Base-by-base conservation (phyloP, 2,888 invertebrate genomes). In the Bibio marci region DNA sequence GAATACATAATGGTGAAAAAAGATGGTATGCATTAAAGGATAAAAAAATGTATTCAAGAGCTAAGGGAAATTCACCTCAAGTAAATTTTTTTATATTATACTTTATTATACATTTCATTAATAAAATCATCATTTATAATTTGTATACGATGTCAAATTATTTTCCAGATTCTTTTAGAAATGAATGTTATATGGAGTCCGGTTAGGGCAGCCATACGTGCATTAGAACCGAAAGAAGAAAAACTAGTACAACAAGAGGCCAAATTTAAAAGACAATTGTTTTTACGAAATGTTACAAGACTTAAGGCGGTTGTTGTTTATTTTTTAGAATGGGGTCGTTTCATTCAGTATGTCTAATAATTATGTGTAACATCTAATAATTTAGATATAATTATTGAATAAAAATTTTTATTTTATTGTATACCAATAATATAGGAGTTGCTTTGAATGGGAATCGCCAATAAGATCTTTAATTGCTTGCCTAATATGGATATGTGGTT, bases 21-120 rank as follows among this genome's bases (percentile, higher is more conserved):
- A 68, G 86, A 46, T 97, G 97, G 97, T 97, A 88, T 58, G 82
- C 86, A 0, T 64, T 98, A 32, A 98, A 98, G 56, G 97, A 98
- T 58, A 87, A 90, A 60, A 97, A 95, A 56, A 69, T 97, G 52
- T 67, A 82, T 28, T 72, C 77, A 2, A 64, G 90, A 32, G 88
- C 91, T n/a, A 94, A 95, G 59, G 97, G 97, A 12, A 81, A 76
- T 52, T 77, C 74, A 38, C 86, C 90, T 0, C 91, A 86, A 52
- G 62, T 62, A 44, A 36, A 30, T 22, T 22, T 22, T 22, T 22
- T 6, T 22, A 6, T 22, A n/a, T n/a, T n/a, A n/a, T n/a, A n/a
- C n/a, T n/a, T n/a, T n/a, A n/a, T n/a, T n/a, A n/a, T n/a, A n/a
- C n/a, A n/a, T n/a, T n/a, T n/a, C n/a, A n/a, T n/a, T n/a, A n/a